These are phyloP conservation scores for Rhogogaster chlorosoma DNA, from an alignment of 2,888 invertebrate genomes.

Conservation along the genomic window DNA sequence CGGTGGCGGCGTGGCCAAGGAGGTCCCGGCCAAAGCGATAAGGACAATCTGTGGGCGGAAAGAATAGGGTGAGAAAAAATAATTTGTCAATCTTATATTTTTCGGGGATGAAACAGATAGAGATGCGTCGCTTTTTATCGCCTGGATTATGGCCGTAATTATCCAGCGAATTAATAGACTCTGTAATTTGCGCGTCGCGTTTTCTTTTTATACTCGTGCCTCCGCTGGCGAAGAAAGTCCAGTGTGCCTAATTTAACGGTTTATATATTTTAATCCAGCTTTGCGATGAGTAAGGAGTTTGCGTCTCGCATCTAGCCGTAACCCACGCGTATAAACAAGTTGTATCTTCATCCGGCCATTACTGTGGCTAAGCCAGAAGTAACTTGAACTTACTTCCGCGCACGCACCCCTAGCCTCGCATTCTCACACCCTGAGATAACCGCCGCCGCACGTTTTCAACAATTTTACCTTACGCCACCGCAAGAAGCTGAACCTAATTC, in stretches of 20 bases:
- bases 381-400: conserved; percentile 42
- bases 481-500: conserved; percentile 22
- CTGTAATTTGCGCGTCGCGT: background rate
- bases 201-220: background rate
- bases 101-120: background rate
- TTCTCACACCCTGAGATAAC: background rate
- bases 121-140: background rate
- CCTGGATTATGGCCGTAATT: background rate
- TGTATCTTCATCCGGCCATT: conserved; percentile 64
- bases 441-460: background rate
- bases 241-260: conserved; percentile 15
- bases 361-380: conserved; percentile 58
- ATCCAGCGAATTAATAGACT: background rate
- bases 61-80: conserved; percentile 48
- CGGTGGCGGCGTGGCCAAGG: conserved; percentile 74
- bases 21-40: conserved; percentile 70
- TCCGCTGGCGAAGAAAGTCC: background rate
- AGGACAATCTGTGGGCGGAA: conserved; percentile 69
- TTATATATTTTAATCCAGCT: conserved; percentile 59
- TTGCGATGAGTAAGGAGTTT: conserved; percentile 28
- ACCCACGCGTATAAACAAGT: conserved; percentile 61
- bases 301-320: conserved; percentile 51
- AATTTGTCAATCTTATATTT: background rate
- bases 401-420: background rate
- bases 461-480: background rate